Conservation (phyloP, 2,888 invertebrate species). For the Fragum fragum region DNA sequence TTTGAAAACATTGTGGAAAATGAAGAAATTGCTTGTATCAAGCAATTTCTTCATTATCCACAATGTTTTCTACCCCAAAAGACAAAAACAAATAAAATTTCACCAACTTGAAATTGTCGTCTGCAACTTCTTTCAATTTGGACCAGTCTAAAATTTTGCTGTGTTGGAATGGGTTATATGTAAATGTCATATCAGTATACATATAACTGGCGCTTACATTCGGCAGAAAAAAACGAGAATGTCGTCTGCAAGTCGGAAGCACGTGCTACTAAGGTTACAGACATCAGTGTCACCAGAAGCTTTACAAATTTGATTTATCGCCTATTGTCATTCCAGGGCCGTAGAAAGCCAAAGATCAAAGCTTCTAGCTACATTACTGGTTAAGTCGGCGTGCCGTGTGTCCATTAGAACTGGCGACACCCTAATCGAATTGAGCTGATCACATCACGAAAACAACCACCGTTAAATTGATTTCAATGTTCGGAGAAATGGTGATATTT, state of each 20-base stretch:
- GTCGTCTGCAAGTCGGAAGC: constrained; percentile 39
- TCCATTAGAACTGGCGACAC: constrained; percentile 67
- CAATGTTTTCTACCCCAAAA: no score
- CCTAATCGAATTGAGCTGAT: constrained; percentile 68
- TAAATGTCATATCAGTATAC: constrained; percentile 3
- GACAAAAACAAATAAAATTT: no score
- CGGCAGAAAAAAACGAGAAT: constrained; percentile 8
- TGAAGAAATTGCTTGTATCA: no score
- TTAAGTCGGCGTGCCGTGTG: constrained; percentile 58
- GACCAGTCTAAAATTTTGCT: no score
- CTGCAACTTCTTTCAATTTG: no score
- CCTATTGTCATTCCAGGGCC: constrained; percentile 63
- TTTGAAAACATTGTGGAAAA: no score
- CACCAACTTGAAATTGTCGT: no score
- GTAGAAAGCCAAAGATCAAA: constrained; percentile 61
- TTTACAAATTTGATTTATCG: constrained; percentile 66
- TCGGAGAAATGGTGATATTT: constrained; percentile 49
- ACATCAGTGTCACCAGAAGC: constrained; percentile 57
- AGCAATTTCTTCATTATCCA: no score
- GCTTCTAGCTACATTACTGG: constrained; percentile 57
- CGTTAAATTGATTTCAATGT: constrained; percentile 69
- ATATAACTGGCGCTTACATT: background rate
- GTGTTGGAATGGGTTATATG: no score
- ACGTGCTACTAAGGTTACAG: constrained; percentile 53
- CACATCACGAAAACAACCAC: constrained; percentile 63